Percentiles rank a stretch among this genome's conserved stretches.
Evolutionary conservation across 2,888 invertebrate species (phyloP).

Genomic region (Charanyca ferruginea): DNA sequence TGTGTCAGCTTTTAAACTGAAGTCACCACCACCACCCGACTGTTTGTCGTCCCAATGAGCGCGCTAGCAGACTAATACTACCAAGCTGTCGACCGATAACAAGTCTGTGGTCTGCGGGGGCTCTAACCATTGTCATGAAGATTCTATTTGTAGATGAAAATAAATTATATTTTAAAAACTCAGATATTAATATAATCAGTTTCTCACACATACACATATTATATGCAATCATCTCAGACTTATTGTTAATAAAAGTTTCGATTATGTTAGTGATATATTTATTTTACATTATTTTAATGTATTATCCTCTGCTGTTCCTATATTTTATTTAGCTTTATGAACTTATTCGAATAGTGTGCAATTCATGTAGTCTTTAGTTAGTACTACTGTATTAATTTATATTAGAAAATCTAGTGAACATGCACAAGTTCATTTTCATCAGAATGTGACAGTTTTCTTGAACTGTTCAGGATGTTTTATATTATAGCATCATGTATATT

Average conservation of each 20-base stretch:
- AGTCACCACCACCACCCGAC: too few species aligned
- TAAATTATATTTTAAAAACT: constrained; percentile 36
- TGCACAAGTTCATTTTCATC: background rate
- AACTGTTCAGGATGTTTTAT: constrained; percentile 1
- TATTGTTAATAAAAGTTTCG: constrained; percentile 33
- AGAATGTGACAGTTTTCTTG: background rate
- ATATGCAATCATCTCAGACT: constrained; percentile 59
- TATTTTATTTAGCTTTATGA: constrained; percentile 1
- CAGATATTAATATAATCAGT: constrained; percentile 16
- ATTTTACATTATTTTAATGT: constrained; percentile 33
- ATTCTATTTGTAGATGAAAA: constrained; percentile 35
- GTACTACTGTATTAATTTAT: background rate
- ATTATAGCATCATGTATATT: background rate
- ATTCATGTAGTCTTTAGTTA: constrained; percentile 5
- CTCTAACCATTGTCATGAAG: background rate
- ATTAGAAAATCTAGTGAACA: background rate
- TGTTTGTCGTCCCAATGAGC: too few species aligned
- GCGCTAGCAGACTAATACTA: too few species aligned
- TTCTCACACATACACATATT: background rate
- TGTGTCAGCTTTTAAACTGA: too few species aligned
- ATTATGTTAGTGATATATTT: constrained; percentile 50
- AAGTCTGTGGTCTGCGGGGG: too few species aligned
- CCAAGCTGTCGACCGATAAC: too few species aligned
- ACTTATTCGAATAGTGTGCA: background rate
- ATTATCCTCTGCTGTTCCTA: background rate